Percentiles rank a stretch among this genome's conserved stretches.
phyloP scores from a whole-genome alignment of 2,113 vertebrate genomes.

The Percina caprodes region DNA sequence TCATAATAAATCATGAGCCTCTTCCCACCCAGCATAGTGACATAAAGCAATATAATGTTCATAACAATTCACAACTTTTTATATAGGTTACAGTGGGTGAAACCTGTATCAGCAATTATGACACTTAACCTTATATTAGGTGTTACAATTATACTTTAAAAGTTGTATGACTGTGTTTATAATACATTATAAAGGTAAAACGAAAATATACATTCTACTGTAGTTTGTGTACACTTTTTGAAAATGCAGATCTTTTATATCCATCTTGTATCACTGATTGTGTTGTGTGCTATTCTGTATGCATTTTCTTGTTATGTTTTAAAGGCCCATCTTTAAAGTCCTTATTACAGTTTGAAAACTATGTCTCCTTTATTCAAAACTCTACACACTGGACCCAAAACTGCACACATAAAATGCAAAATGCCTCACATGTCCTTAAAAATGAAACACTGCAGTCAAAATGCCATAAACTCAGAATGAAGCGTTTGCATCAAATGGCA shows the following conservation, averaged over 20 bases:
- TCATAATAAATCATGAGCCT: neutral
- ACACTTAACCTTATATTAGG: neutral
- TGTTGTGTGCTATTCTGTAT: neutral
- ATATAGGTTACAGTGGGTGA: neutral
- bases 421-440: too few species aligned
- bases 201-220: neutral
- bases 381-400: too few species aligned
- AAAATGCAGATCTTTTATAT: neutral
- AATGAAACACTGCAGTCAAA: too few species aligned
- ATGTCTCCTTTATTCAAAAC: too few species aligned
- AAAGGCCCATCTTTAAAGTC: too few species aligned
- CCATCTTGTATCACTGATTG: neutral
- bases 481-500: too few species aligned
- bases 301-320: neutral
- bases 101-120: neutral
- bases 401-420: too few species aligned
- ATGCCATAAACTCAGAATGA: too few species aligned
- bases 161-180: neutral
- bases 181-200: neutral
- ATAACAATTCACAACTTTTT: neutral
- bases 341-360: too few species aligned
- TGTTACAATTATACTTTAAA: neutral
- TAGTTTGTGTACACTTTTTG: neutral
- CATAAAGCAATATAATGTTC: neutral
- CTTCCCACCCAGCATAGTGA: neutral